Evolutionary conservation across 2,797 vertebrate species (phyloP).

Genomic region (Clamator glandarius): DNA sequence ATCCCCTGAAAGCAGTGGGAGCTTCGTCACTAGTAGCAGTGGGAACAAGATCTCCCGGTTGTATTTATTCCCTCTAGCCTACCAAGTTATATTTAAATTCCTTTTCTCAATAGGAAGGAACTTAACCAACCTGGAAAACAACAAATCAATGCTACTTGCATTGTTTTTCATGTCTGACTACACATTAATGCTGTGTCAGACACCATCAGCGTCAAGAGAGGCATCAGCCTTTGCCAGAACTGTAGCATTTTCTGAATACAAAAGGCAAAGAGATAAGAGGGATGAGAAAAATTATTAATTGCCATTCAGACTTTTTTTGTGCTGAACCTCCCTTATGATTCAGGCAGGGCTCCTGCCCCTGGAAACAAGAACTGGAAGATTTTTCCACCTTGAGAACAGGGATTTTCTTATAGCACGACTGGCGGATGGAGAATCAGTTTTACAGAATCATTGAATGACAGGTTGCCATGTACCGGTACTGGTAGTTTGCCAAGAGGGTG

Average conservation of each 20-base stretch:
- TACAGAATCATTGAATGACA: no score
- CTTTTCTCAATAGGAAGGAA: constrained; percentile 3
- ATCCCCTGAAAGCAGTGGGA: not conserved
- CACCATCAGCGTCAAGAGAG: constrained; percentile 30
- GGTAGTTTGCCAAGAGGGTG: no score
- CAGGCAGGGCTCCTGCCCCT: not conserved
- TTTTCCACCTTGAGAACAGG: accelerated
- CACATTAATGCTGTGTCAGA: constrained; percentile 57
- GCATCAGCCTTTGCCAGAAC: not conserved
- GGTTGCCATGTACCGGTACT: no score
- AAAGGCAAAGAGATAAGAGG: not conserved
- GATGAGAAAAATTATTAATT: not conserved
- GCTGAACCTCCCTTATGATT: not conserved
- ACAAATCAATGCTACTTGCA: constrained; percentile 57
- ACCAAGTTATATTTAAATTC: constrained; percentile 18
- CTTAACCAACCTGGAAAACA: constrained; percentile 60
- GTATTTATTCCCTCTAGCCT: not conserved
- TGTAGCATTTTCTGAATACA: not conserved
- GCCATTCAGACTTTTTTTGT: not conserved
- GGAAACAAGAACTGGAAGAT: not conserved
- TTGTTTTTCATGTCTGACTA: constrained; percentile 61
- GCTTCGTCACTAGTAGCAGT: accelerated
- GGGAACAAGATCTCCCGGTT: not conserved
- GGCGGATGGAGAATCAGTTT: not conserved
- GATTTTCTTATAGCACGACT: not conserved